A percentile compares a stretch with the other conserved stretches of the same genome.
phyloP scores from a whole-genome alignment of 2,888 invertebrate genomes.

The Cyclophora punctaria region DNA sequence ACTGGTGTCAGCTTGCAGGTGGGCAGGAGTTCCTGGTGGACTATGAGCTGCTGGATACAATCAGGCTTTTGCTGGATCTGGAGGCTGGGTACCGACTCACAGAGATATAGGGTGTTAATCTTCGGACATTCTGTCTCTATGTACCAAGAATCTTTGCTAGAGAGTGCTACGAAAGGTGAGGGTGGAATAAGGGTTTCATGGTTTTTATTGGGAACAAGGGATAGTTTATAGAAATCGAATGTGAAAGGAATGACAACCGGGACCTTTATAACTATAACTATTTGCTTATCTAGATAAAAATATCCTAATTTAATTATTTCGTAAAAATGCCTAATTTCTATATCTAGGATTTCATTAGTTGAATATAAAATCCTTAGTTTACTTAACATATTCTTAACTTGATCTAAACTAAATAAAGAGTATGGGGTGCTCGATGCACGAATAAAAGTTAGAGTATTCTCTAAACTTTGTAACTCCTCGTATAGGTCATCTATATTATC shows the following conservation, averaged over 20 bases:
- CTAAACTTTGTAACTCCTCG: constrained; percentile 4
- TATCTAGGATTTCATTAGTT: constrained; percentile 1
- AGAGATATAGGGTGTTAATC: constrained; percentile 9
- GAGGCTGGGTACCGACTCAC: constrained; percentile 8
- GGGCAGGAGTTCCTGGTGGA: background rate
- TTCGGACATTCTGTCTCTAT: constrained; percentile 18
- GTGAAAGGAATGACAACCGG: constrained; percentile 2
- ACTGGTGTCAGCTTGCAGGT: constrained; percentile 5
- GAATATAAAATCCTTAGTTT: constrained; percentile 5
- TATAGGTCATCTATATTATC: no score
- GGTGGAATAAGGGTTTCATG: constrained; percentile 8
- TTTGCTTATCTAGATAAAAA: constrained; percentile 2
- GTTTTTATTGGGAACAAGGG: constrained; percentile 10
- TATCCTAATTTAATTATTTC: constrained; percentile 2
- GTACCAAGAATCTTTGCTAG: constrained; percentile 9
- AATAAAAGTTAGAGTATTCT: constrained; percentile 6
- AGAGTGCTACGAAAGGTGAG: constrained; percentile 11
- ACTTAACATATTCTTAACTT: constrained; percentile 6
- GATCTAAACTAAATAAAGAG: constrained; percentile 5
- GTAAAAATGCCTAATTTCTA: constrained; percentile 2
- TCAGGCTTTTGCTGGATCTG: background rate
- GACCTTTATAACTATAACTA: constrained; percentile 10
- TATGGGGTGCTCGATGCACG: no score
- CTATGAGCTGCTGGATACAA: constrained; percentile 9
- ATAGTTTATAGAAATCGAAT: constrained; percentile 5